Evolutionary conservation across 2,888 invertebrate species (phyloP).

Genomic region (Tachina grossa): DNA sequence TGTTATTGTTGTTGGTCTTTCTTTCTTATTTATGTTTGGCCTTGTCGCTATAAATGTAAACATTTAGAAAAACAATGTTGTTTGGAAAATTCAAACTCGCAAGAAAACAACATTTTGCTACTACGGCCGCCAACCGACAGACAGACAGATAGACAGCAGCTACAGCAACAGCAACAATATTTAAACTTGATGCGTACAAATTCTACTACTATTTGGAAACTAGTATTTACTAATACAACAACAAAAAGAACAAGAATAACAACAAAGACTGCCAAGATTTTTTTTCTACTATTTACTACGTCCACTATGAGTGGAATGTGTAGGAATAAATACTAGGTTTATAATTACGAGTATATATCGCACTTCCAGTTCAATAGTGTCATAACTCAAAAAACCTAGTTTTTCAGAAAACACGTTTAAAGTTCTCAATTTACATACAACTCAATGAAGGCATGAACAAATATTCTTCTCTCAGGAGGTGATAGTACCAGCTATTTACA

Average conservation of each 20-base stretch:
- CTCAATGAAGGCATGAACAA: no score
- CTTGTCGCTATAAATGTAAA: conserved; percentile 71
- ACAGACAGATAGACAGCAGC: not conserved
- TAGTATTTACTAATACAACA: conserved; percentile 45
- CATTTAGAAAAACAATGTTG: conserved; percentile 68
- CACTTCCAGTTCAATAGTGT: no score
- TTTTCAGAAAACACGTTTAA: no score
- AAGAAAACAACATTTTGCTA: conserved; percentile 49
- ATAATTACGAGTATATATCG: no score
- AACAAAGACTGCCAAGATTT: conserved; percentile 10
- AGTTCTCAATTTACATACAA: no score
- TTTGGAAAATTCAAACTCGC: conserved; percentile 37
- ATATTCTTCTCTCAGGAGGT: no score
- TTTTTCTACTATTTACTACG: conserved; percentile 27
- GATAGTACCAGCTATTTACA: no score
- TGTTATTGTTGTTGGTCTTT: conserved; percentile 13
- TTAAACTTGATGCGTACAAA: conserved; percentile 64
- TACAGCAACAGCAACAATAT: conserved; percentile 32
- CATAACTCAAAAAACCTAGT: no score
- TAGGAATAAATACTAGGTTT: conserved; percentile 19
- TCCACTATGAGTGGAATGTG: conserved; percentile 19
- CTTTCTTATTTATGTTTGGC: conserved; percentile 65
- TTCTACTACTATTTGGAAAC: conserved; percentile 53
- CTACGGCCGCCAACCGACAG: conserved; percentile 5
- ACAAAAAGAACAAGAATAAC: conserved; percentile 3